These are phyloP conservation scores for Virgularia gustaviana DNA, from an alignment of 92 coral and sea anemone genomes.

Conservation along the genomic window DNA sequence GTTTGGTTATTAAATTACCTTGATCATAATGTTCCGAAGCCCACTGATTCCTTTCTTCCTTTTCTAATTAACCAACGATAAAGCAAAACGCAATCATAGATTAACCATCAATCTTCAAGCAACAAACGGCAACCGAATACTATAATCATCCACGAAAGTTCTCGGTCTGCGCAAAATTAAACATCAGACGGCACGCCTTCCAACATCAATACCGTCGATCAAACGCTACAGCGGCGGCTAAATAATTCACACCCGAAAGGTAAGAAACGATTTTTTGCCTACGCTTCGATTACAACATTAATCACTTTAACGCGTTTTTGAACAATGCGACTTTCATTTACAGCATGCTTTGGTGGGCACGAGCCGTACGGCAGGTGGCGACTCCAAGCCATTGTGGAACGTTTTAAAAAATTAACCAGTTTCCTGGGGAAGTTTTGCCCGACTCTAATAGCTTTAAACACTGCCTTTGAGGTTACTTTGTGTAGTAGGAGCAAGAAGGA, in stretches of 20 bases:
- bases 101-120: conserved; percentile 16
- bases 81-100: conserved; percentile 10
- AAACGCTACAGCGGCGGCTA: background rate
- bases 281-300: background rate
- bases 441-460: background rate
- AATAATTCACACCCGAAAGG: no score
- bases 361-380: conserved; percentile 29
- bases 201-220: background rate
- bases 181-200: background rate
- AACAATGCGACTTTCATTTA: conserved; percentile 20
- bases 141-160: background rate
- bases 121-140: conserved; percentile 24
- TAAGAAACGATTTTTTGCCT: no score
- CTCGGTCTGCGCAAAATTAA: background rate
- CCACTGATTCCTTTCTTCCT: conserved; percentile 6
- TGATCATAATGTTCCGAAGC: conserved; percentile 1
- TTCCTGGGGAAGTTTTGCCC: background rate
- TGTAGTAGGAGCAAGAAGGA: no score
- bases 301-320: conserved; percentile 39
- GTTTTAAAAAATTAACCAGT: conserved; percentile 18
- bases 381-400: conserved; percentile 16
- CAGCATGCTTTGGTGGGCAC: conserved; percentile 31
- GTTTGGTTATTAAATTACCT: conserved; percentile 39
- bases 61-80: conserved; percentile 32
- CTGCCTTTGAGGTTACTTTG: no score